phyloP scores from a whole-genome alignment of 1,140 invertebrate species.

The Brachionus rubens region DNA sequence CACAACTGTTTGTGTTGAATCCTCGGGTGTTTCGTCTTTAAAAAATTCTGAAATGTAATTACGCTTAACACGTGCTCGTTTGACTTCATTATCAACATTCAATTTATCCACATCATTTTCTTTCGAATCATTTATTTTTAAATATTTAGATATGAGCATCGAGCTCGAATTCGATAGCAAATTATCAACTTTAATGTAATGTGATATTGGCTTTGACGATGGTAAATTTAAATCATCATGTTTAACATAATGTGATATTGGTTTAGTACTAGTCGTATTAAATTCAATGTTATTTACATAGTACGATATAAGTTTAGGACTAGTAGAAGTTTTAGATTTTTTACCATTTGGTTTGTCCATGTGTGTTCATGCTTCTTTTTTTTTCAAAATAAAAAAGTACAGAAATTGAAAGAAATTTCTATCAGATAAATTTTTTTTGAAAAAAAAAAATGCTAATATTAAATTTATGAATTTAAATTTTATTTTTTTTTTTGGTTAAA shows the following conservation, averaged over 20 bases:
- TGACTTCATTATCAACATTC: no score
- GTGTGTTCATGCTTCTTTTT: background rate
- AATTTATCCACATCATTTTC: no score
- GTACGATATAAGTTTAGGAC: background rate
- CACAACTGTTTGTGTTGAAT: no score
- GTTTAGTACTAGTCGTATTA: background rate
- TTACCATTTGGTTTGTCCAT: conserved; percentile 9
- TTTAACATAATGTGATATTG: conserved; percentile 14
- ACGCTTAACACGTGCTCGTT: no score
- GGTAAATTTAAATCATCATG: background rate
- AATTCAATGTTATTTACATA: conserved; percentile 18
- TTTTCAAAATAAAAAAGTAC: background rate
- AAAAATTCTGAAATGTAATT: no score
- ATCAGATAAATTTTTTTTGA: background rate
- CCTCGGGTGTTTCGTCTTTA: no score
- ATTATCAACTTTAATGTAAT: background rate
- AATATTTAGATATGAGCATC: background rate
- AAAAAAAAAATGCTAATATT: background rate
- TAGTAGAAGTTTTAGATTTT: background rate
- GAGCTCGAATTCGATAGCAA: background rate
- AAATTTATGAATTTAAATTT: conserved; percentile 1
- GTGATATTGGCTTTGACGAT: background rate
- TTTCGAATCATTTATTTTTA: background rate
- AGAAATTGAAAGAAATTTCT: background rate
- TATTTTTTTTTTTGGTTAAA: no score